These are phyloP conservation scores for Alfaro cultratus DNA, from an alignment of 2,797 vertebrate genomes.

Conservation along the genomic window DNA sequence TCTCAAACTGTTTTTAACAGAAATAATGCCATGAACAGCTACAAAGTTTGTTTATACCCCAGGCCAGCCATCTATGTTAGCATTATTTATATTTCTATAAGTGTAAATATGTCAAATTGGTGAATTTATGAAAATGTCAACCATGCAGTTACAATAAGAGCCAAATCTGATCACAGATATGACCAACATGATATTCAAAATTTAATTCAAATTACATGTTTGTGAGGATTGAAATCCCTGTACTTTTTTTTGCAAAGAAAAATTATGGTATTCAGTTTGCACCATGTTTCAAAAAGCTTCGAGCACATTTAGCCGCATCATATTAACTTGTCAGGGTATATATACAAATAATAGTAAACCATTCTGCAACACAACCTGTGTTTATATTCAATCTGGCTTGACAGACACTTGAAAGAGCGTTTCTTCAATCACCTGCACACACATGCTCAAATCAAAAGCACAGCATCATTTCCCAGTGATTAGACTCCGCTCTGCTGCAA, in stretches of 20 bases:
- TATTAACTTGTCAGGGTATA: not conserved
- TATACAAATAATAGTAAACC: not conserved
- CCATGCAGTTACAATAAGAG: not conserved
- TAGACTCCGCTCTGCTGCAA: constrained; percentile 15
- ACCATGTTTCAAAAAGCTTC: not conserved
- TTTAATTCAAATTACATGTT: not conserved
- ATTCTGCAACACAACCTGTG: not conserved
- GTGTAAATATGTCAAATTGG: not conserved
- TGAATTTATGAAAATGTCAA: not conserved
- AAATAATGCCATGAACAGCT: not conserved
- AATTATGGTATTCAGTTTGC: not conserved
- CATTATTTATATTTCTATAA: not conserved
- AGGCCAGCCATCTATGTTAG: not conserved
- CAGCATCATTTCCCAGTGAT: constrained; percentile 20
- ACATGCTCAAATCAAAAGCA: constrained; percentile 26
- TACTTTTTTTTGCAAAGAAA: not conserved
- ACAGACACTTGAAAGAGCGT: constrained; percentile 21
- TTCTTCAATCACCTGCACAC: constrained; percentile 30
- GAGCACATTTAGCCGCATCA: not conserved
- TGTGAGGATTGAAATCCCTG: not conserved
- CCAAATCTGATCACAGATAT: not conserved
- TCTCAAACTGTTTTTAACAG: not conserved
- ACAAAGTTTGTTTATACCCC: not conserved
- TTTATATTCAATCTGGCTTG: not conserved
- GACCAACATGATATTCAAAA: not conserved